Base-by-base conservation (phyloP, 2,888 invertebrate species). In the Mythimna lalbum region DNA sequence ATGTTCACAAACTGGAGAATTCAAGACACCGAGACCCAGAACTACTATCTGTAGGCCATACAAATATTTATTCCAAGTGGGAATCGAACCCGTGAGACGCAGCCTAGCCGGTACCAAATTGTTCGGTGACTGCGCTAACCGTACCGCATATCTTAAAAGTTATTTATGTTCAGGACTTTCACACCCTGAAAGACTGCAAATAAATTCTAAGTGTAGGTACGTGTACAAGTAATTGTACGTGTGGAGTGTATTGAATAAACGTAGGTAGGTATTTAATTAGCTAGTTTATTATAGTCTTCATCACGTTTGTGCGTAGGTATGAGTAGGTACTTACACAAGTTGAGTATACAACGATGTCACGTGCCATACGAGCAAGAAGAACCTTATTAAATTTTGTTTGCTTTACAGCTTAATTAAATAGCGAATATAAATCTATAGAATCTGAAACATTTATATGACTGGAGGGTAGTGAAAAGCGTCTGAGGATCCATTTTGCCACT, bases 371-470 rank as follows among this genome's bases (percentile, higher is more conserved):
- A 60, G 63, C 27, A 59, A 59, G 43, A 21, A 33, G 31, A 76
- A 55, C 55, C 33, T 55, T 6, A 50, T 62, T 43, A 71, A 78
- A 78, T 72, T 71, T 56, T 31, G 69, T 77, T 60, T 10, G 19
- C 53, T 43, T 33, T 53, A 59, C 39, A 4, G 63, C 53, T 71
- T 72, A 72, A 72, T 78, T 80, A 81, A 69, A 81, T 69, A 65
- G 23, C 33, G 61, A 27, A 67, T 63, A 64, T 64, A 73, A 72
- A 72, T 63, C 49, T 63, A 60, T 60, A 63, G 27, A 67, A 59
- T n/a, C 52, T 67, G 67, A 65, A 76, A 67, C 57, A 66, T 67
- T 63, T 57, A 49, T 39, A 63, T 50, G 64, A 49, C 39, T 69
- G 36, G 63, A 50, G 21, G 33, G 19, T 56, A 57, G 49, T 59